Base-by-base conservation (phyloP, 2,888 invertebrate species). In the Perithous albicinctus region DNA sequence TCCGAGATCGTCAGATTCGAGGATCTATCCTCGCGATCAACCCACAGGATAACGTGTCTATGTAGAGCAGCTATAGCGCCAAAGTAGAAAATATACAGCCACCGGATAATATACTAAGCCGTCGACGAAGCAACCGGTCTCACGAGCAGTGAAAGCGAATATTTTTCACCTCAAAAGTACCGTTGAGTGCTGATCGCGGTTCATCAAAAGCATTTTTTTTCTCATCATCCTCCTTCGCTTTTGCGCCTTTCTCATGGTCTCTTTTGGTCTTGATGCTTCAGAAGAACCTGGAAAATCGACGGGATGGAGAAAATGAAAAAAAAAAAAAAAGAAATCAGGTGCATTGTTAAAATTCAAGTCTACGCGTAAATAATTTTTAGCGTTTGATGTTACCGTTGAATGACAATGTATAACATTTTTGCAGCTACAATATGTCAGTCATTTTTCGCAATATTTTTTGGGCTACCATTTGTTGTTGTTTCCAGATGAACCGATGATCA, bases 21-120 rank as follows among this genome's bases (percentile, higher is more conserved):
- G 61, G 77, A 77, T 83, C 80, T 73, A 70, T 66, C 70, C 80
- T 83, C 79, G 80, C 84, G 82, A 86, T 85, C 84, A 78, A 64
- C 48, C 79, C 70, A 43, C 46, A 63, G 81, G 86, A 87, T 87
- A 88, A 85, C 85, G 82, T 12, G 20, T 70, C 70, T 84, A 83
- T 82, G 83, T 84, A 78, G 84, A 85, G 85, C 84, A 84, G 80
- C 73, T 48, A 64, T 23, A 72, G 59, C 72, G 72, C 41, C 56
- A 20, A 56, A 56, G 69, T 56, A 8, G 32, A 59, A 56, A 32
- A 54, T 26, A 35, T 32, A 32, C 32, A 32, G 59, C 59, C 32
- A 32, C 32, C 35, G 59, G 35, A 69, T 7, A 38, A 41, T 41
- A 56, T 7, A 38, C 56, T 41, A 56, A 70, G 41, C 64, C 41